These are phyloP conservation scores for Ptycholaimellus sp. DNA, from an alignment of 2,888 invertebrate genomes.

Conservation along the genomic window DNA sequence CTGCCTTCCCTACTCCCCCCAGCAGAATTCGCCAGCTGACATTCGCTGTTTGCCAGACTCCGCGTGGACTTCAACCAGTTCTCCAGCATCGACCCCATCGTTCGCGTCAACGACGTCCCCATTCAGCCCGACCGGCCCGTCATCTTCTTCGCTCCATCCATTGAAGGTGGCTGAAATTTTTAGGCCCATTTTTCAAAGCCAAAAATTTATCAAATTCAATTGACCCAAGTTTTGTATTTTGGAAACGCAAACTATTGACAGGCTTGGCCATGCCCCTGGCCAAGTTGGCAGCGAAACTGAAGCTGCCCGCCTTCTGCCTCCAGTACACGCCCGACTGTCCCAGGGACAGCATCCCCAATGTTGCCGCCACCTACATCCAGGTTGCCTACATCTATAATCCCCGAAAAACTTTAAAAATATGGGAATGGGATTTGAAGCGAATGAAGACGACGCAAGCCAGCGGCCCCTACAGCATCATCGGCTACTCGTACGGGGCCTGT, in stretches of 20 bases:
- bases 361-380: slow-evolving; percentile 20
- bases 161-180: slow-evolving; percentile 44
- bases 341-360: slow-evolving; percentile 20
- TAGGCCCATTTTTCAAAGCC: slow-evolving; percentile 14
- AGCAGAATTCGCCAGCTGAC: no score
- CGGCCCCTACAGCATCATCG: slow-evolving; percentile 65
- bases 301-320: slow-evolving; percentile 24
- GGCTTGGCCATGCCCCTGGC: no score
- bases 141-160: slow-evolving; percentile 46
- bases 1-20: no score
- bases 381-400: slow-evolving; percentile 4
- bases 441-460: slow-evolving; percentile 48
- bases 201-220: background rate
- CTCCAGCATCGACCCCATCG: no score
- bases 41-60: no score
- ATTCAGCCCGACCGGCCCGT: slow-evolving; percentile 16
- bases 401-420: background rate
- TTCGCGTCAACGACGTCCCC: background rate
- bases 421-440: slow-evolving; percentile 28
- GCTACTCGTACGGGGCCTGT: slow-evolving; percentile 83
- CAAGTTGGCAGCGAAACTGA: slow-evolving; percentile 44
- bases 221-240: no score
- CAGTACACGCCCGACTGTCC: slow-evolving; percentile 21
- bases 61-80: slow-evolving; percentile 30
- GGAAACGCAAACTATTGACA: no score